These are phyloP conservation scores for Callyntrura sp. DNA, from an alignment of 2,888 invertebrate species.

Conservation along the genomic window DNA sequence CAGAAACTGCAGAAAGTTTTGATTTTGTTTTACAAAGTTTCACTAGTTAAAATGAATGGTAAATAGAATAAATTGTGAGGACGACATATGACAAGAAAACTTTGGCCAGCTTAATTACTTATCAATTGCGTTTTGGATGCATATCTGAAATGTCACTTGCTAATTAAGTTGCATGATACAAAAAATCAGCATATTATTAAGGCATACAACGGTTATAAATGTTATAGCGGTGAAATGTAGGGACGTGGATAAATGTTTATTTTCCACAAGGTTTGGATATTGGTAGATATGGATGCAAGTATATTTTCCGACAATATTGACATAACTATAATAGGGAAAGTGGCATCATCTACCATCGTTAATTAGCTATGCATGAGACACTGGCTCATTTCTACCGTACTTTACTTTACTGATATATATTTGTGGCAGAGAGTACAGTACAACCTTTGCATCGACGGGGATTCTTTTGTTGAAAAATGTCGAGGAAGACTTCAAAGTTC, in stretches of 20 bases:
- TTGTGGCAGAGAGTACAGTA: no score
- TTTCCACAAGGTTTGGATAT: no score
- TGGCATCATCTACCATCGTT: no score
- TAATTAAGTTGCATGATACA: not conserved
- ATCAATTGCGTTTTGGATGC: not conserved
- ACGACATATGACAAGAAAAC: slow-evolving; percentile 59
- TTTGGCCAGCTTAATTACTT: slow-evolving; percentile 55
- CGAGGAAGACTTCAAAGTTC: slow-evolving; percentile 63
- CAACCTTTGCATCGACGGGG: not conserved
- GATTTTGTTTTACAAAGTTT: not conserved
- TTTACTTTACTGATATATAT: no score
- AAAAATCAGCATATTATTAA: not conserved
- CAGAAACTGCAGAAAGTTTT: not conserved
- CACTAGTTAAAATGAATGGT: not conserved
- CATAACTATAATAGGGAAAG: not conserved
- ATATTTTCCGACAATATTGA: no score
- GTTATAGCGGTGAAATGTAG: no score
- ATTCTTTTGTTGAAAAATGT: no score
- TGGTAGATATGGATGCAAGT: no score
- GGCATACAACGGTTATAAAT: no score
- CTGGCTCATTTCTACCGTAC: no score
- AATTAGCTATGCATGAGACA: no score
- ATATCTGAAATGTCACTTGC: not conserved
- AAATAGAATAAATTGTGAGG: slow-evolving; percentile 1
- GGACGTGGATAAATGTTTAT: no score